Evolutionary conservation across 1,140 invertebrate genomes (phyloP).

Genomic region (Drosophila ficusphila): DNA sequence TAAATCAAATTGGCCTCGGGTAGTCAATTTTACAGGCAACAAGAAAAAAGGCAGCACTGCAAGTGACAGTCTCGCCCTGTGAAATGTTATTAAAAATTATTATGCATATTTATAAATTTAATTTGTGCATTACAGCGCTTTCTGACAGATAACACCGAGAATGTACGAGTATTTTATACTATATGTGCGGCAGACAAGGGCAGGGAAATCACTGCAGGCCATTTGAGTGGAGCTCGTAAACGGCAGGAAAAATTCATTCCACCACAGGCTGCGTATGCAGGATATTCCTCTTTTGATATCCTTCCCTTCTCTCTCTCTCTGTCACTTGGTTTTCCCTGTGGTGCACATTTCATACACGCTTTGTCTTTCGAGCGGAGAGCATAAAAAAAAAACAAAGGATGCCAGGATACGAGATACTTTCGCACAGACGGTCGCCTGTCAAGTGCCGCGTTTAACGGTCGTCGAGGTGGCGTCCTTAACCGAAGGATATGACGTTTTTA

Average conservation of each 20-base stretch:
- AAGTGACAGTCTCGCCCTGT: constrained; percentile 43
- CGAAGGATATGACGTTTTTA: constrained; percentile 15
- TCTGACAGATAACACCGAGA: constrained; percentile 38
- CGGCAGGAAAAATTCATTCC: constrained; percentile 43
- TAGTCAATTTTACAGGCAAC: constrained; percentile 27
- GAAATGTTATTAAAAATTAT: constrained; percentile 69
- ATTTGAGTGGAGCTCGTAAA: constrained; percentile 46
- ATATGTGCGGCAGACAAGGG: constrained; percentile 19
- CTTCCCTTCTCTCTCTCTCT: neutral
- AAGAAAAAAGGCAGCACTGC: constrained; percentile 13
- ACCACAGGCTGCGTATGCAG: constrained; percentile 37
- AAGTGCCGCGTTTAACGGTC: constrained; percentile 45
- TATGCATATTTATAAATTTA: constrained; percentile 78
- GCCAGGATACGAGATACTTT: constrained; percentile 42
- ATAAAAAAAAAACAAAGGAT: constrained; percentile 40
- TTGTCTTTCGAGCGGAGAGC: constrained; percentile 43
- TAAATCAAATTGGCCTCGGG: constrained; percentile 31
- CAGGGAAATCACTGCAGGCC: constrained; percentile 71
- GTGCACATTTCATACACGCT: constrained; percentile 45
- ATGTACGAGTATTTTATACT: too few relatives aligned
- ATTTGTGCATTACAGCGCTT: constrained; percentile 65
- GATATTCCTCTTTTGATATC: constrained; percentile 44
- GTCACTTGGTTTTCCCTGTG: constrained; percentile 7
- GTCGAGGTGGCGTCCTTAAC: constrained; percentile 26
- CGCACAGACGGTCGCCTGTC: constrained; percentile 38